Base-by-base conservation (phyloP, 53 echinoderm and acorn worm genomes). In the Actinopyga echinites region DNA sequence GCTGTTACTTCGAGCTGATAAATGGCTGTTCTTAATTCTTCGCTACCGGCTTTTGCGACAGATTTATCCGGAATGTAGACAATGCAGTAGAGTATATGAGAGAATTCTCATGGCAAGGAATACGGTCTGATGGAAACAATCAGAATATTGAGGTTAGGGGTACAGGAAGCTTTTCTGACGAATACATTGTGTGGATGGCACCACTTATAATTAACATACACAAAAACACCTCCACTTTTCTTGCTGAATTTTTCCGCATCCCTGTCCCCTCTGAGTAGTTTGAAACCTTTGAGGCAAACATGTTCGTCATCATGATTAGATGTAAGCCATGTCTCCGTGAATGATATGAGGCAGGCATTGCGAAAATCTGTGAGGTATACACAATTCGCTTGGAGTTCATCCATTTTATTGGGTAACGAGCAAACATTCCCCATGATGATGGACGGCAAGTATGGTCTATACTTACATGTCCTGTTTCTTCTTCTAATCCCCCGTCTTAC, bases 311-410 rank as follows among this genome's bases (percentile, higher is more conserved):
- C 30, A 7, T 66, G 66, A 25, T 66, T 66, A 9, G 23, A 24
- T 3, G 33, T 66, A 26, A 66, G 66, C 66, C 66, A 66, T 26
- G 65, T 66, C 28, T 66, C 33, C 24, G 66, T 66, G 33, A 66
- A 66, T 23, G 66, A 66, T 25, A 66, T 20, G 8, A 66, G 1
- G 28, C 66, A 26, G 28, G 66, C 33, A 25, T 66, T 2, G 8
- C 66, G 23, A 17, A 66, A 66, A 0, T 66, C 66, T 30, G 38
- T 26, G 24, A 66, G 66, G 28, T 66, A 31, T 0, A 20, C 30
- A 20, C 1, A 24, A 32, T 0, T 66, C 33, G 66, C 66, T 26
- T 30, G 6, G 8, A 30, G 66, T 66, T 66, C 33, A 32, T 66
- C 66, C 66, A 66, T 5, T 31, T 34, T 66, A 0, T 40, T 40